These are phyloP conservation scores for Vidua chalybeata DNA, from an alignment of 2,113 vertebrate species.

Conservation along the genomic window DNA sequence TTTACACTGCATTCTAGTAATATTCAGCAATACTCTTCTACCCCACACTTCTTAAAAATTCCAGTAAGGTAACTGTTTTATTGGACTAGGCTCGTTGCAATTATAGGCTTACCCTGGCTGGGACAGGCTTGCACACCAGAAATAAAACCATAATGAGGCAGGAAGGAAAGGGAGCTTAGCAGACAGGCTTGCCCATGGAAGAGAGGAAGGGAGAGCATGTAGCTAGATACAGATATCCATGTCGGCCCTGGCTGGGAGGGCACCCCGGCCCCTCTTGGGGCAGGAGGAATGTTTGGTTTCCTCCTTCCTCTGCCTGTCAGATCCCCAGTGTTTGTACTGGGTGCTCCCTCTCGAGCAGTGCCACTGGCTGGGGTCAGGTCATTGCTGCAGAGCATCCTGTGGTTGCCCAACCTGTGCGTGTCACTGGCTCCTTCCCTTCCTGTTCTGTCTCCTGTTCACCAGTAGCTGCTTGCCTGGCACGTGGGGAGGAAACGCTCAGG, in stretches of 20 bases:
- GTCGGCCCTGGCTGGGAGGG: not conserved
- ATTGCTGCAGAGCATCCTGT: not conserved
- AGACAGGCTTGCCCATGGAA: not conserved
- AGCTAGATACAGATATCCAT: not conserved
- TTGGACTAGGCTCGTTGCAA: fast-evolving
- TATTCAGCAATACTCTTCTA: not conserved
- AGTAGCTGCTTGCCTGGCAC: not conserved
- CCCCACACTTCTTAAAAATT: not conserved
- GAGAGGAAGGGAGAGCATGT: not conserved
- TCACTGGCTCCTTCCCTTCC: not conserved
- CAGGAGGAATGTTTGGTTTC: not conserved
- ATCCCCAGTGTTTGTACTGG: not conserved
- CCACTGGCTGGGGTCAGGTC: not conserved
- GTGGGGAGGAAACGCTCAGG: not conserved
- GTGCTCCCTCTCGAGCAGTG: fast-evolving
- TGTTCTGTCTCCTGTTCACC: not conserved
- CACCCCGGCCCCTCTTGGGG: fast-evolving
- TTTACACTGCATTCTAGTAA: not conserved
- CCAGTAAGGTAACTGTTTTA: not conserved
- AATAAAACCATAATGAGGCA: fast-evolving
- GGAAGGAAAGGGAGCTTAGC: not conserved
- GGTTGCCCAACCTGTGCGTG: not conserved
- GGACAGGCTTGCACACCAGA: not conserved
- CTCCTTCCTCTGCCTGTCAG: not conserved
- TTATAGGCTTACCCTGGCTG: not conserved